Conservation (phyloP, 2,113 vertebrate genomes). For the Sprattus sprattus region DNA sequence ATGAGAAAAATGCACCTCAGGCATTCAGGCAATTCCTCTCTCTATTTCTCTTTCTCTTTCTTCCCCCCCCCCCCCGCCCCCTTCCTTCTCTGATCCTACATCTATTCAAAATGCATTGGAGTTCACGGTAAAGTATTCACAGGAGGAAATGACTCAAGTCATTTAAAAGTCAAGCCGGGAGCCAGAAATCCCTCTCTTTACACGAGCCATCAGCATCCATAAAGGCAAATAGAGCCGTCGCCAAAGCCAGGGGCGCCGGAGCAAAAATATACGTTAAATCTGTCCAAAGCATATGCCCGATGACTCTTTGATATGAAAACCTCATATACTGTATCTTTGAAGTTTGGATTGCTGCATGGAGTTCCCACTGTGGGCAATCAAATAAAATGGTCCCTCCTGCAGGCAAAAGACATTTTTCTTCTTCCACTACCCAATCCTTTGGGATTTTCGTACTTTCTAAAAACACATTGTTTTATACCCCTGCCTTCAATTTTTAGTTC, state of each 20-base stretch:
- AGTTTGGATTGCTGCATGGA: background rate
- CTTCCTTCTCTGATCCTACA: slow-evolving; percentile 24
- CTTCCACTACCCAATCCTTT: background rate
- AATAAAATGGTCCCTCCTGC: slow-evolving; percentile 1
- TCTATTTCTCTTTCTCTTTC: slow-evolving; percentile 23
- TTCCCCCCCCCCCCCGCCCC: background rate
- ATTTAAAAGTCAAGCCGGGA: slow-evolving; percentile 55
- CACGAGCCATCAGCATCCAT: slow-evolving; percentile 40
- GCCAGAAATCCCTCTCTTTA: slow-evolving; percentile 46
- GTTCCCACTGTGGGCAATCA: slow-evolving; percentile 7
- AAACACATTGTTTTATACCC: background rate
- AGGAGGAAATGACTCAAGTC: slow-evolving; percentile 70
- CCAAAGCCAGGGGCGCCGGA: background rate
- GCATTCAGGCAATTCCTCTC: slow-evolving; percentile 60
- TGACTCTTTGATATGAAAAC: slow-evolving; percentile 3
- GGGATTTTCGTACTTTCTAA: background rate
- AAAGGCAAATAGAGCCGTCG: slow-evolving; percentile 19
- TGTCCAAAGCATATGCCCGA: background rate
- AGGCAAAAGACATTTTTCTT: background rate
- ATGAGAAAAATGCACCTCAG: slow-evolving; percentile 61
- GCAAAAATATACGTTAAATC: background rate
- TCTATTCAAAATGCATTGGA: slow-evolving; percentile 58
- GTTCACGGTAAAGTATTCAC: slow-evolving; percentile 60
- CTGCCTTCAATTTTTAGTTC: background rate
- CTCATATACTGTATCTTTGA: background rate